phyloP scores from a whole-genome alignment of 1,140 invertebrate genomes.

The Pseudomyrmex gracilis region DNA sequence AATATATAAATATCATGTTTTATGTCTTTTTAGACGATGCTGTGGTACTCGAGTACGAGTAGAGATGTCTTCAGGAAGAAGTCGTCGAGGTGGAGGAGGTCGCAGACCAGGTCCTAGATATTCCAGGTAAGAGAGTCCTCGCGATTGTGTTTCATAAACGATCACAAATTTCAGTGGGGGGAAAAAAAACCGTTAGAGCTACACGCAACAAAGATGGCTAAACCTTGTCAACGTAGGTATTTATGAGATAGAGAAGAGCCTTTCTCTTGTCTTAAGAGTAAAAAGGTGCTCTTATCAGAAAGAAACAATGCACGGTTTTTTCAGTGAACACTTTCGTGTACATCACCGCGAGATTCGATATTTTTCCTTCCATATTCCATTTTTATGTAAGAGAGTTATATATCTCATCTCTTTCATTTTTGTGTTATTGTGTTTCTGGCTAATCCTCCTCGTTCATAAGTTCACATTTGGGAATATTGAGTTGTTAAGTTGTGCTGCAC shows the following conservation, averaged over 20 bases:
- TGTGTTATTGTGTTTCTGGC: conserved; percentile 54
- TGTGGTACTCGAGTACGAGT: conserved; percentile 94
- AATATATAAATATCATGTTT: conserved; percentile 11
- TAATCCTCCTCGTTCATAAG: conserved; percentile 50
- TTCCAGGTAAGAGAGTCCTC: conserved; percentile 84
- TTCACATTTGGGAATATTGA: not conserved
- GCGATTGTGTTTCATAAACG: not conserved
- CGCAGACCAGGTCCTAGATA: conserved; percentile 85
- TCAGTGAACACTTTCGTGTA: conserved; percentile 52
- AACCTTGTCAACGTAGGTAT: conserved; percentile 78
- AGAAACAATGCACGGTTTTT: conserved; percentile 58
- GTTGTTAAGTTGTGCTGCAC: not conserved
- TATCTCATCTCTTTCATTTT: not conserved
- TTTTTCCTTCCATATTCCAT: conserved; percentile 39
- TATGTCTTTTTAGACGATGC: conserved; percentile 88
- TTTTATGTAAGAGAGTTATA: conserved; percentile 6
- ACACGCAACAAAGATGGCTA: conserved; percentile 65
- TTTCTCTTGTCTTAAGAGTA: not conserved
- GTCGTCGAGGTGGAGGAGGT: conserved; percentile 89
- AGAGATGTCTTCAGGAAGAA: conserved; percentile 95
- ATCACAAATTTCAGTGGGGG: conserved; percentile 72
- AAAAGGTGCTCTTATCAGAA: conserved; percentile 24
- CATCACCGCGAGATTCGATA: conserved; percentile 39
- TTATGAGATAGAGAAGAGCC: conserved; percentile 67
- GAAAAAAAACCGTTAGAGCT: conserved; percentile 69